Conservation (phyloP, 2,797 vertebrate species). For the Lophius americanus region DNA sequence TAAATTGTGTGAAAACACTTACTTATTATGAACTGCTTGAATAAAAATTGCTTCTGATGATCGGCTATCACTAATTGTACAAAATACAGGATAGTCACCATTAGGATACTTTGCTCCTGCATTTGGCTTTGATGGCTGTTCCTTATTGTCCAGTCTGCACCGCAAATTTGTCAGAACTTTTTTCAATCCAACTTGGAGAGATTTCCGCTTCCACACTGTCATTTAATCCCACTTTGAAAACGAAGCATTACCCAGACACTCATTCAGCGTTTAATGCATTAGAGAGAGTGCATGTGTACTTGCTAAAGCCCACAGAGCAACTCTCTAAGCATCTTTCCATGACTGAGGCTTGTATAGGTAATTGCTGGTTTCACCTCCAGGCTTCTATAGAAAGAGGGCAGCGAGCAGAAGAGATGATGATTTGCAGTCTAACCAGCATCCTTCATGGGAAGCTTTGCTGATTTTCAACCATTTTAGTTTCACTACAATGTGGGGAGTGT, state of each 20-base stretch:
- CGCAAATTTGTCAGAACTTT: constrained; percentile 33
- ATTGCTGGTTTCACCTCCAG: constrained; percentile 69
- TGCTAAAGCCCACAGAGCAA: constrained; percentile 53
- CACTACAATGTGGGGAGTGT: too few species aligned
- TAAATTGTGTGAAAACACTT: too few species aligned
- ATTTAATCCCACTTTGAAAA: constrained; percentile 66
- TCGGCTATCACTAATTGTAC: too few species aligned
- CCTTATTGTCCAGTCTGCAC: constrained; percentile 24
- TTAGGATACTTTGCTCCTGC: constrained; percentile 37
- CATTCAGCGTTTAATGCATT: constrained; percentile 55
- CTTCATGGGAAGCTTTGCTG: constrained; percentile 21
- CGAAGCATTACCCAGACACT: constrained; percentile 51
- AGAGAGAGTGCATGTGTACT: constrained; percentile 46
- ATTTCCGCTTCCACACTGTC: constrained; percentile 43
- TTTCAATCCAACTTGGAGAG: constrained; percentile 38
- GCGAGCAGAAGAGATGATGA: constrained; percentile 53
- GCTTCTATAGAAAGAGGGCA: constrained; percentile 65
- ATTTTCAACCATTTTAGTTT: too few species aligned
- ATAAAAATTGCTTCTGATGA: too few species aligned
- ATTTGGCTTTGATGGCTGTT: constrained; percentile 55
- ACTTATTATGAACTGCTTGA: too few species aligned
- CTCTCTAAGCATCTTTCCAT: constrained; percentile 62
- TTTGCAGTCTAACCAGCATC: constrained; percentile 65
- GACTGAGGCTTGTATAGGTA: constrained; percentile 65
- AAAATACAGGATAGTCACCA: constrained; percentile 31